Evolutionary conservation across 2,113 vertebrate genomes (phyloP), one percentile per base, ranked within the genome.

Genomic region (Gadus chalcogrammus): DNA sequence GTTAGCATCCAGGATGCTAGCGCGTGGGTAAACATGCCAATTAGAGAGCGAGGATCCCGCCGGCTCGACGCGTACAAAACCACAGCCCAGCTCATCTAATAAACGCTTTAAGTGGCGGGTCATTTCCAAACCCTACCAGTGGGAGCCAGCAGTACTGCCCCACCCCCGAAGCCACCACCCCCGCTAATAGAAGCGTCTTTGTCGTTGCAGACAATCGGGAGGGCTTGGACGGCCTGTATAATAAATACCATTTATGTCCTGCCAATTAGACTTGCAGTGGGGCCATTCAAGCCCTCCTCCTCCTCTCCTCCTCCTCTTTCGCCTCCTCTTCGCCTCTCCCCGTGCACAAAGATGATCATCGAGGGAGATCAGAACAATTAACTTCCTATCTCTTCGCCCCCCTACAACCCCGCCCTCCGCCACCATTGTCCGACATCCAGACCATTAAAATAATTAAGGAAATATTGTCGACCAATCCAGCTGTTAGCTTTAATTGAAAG

Each of bases 171-270:
- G 5, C 31, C 31, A 31, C 31, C 31, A 31, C 31, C 31, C 79
- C 79, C 70, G 78, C 85, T 90, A 87, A 90, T 88, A 88, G 84
- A 85, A 81, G 85, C 85, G 78, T 86, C 85, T 90, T 90, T 88
- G 84, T 90, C 31, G 85, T 82, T 52, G 76, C 83, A 85, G 82
- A 90, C 85, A 89, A 88, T 91, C 86, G 75, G 31, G 31, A 5
- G 79, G 83, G 82, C 82, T 90, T 90, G 87, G 83, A 89, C 85
- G 73, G 71, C 82, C 76, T 63, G 81, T 85, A 89, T 85, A 89
- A 90, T 87, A 90, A 90, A 90, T 88, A 89, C 82, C 88, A 89
- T 90, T 90, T 90, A 91, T 88, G 82, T 87, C 84, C 84, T 90
- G 88, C 89, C 90, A 90, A 90, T 88, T 89, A 89, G 89, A 90